Conservation (phyloP, 2,888 invertebrate genomes). For the Gastrophysa polygoni region DNA sequence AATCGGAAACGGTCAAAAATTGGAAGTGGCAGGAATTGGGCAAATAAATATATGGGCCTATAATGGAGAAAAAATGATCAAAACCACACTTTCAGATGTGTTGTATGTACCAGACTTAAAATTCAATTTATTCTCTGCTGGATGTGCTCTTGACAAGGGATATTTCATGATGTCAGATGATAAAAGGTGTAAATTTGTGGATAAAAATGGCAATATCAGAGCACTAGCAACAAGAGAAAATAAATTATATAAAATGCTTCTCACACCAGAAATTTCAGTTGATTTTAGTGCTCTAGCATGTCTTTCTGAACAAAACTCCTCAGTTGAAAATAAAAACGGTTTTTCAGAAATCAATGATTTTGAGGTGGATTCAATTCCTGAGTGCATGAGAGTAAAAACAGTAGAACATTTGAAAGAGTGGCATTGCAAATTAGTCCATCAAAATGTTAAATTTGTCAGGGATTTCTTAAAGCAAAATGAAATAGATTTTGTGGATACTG, state of each 20-base stretch:
- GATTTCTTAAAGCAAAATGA: slow-evolving; percentile 19
- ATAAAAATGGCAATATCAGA: slow-evolving; percentile 27
- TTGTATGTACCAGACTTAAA: slow-evolving; percentile 34
- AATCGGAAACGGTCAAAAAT: slow-evolving; percentile 29
- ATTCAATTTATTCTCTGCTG: slow-evolving; percentile 42
- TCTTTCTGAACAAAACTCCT: background rate
- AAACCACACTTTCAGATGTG: slow-evolving; percentile 29
- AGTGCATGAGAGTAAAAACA: background rate
- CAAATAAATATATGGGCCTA: slow-evolving; percentile 27
- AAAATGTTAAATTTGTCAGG: slow-evolving; percentile 22
- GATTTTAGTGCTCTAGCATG: background rate
- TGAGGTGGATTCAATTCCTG: no score
- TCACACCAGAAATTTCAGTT: background rate
- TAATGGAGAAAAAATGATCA: slow-evolving; percentile 37
- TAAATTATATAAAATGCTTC: slow-evolving; percentile 27
- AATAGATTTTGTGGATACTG: slow-evolving; percentile 16
- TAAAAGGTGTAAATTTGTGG: slow-evolving; percentile 33
- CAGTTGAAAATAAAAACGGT: background rate
- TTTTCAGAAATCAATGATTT: background rate
- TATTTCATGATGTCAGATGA: slow-evolving; percentile 32
- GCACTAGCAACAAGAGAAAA: slow-evolving; percentile 17
- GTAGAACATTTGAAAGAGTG: slow-evolving; percentile 18
- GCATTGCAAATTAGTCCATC: slow-evolving; percentile 23
- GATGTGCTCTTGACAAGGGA: slow-evolving; percentile 40
- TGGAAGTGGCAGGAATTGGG: slow-evolving; percentile 37